Evolutionary conservation across 2,113 vertebrate species (phyloP), one percentile per base, ranked within the genome.

Genomic region (Protobothrops flavoviridis): DNA sequence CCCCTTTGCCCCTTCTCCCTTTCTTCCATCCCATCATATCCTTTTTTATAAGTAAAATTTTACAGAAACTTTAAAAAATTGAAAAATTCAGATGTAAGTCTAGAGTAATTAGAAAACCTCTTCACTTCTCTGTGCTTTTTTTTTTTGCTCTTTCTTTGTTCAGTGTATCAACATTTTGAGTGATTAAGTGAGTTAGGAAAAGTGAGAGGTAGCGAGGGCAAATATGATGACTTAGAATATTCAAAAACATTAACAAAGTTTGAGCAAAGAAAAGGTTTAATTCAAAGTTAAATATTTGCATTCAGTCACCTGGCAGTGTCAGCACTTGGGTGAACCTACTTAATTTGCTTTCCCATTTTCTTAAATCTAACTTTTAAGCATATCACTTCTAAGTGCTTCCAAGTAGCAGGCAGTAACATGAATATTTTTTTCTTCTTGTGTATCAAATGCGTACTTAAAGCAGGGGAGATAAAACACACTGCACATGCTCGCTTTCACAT

Each of bases 241-340:
- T 92, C n/a, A 20, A 81, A 81, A 56, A 88, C 17, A 3, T 87
- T 64, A 92, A 92, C 53, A 55, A 88, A 26, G 21, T 74, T 89
- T 89, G 69, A 92, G 39, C 87, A 50, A 85, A 91, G 53, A 86
- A 92, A 89, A 74, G 0, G 45, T 74, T 88, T 81, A 92, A 92
- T 45, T 45, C 88, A 89, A 89, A 85, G 81, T 92, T 81, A 93
- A 85, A 89, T 93, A 85, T 89, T 85, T 89, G 29, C 39, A 33
- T 85, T 85, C 5, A 53, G 10, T 33, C 39, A 89, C 43, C 17
- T 88, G 10, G 52, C 29, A 29, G 29, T 15, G 74, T 17, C 20
- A 90, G 39, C 56, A 24, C 29, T 86, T 23, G 10, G 20, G 55
- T 59, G 45, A 52, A 85, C 26, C 55, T 86, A 81, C 61, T 90